Evolutionary conservation across 1,140 invertebrate genomes (phyloP).

Genomic region (Potamilus streckersoni): DNA sequence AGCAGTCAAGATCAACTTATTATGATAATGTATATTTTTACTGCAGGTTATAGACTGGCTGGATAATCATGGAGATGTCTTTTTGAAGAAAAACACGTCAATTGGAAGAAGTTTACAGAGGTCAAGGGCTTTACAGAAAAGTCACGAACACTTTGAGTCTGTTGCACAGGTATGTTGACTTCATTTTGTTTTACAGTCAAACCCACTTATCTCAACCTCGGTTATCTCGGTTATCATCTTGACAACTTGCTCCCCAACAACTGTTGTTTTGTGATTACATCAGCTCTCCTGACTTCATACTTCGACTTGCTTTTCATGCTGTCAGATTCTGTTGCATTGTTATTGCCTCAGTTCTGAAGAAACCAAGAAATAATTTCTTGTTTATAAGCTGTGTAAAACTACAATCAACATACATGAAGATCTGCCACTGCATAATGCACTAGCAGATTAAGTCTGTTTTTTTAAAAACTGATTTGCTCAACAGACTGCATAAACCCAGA

Average conservation of each 20-base stretch:
- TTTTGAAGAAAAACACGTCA: constrained; percentile 94
- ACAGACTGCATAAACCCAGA: no score
- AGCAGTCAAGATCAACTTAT: not conserved
- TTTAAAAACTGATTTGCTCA: no score
- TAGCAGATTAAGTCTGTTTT: no score
- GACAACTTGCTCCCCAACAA: not conserved
- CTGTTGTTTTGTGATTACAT: not conserved
- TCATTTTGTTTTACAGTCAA: not conserved
- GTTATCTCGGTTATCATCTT: not conserved
- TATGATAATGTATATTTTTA: not conserved
- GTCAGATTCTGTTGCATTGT: not conserved
- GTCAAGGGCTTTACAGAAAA: constrained; percentile 95
- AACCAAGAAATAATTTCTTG: not conserved
- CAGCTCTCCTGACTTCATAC: not conserved
- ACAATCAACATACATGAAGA: no score
- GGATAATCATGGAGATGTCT: constrained; percentile 98
- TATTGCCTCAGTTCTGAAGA: not conserved
- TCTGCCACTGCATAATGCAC: no score
- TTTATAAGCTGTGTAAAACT: no score
- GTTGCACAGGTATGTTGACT: constrained; percentile 85
- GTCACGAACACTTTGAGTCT: constrained; percentile 98
- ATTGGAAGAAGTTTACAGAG: constrained; percentile 95
- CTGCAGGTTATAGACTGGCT: constrained; percentile 94
- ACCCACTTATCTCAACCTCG: no score
- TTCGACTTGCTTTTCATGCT: not conserved